Evolutionary conservation across 2,888 invertebrate species (phyloP).

Genomic region (Melinopterus prodromus): DNA sequence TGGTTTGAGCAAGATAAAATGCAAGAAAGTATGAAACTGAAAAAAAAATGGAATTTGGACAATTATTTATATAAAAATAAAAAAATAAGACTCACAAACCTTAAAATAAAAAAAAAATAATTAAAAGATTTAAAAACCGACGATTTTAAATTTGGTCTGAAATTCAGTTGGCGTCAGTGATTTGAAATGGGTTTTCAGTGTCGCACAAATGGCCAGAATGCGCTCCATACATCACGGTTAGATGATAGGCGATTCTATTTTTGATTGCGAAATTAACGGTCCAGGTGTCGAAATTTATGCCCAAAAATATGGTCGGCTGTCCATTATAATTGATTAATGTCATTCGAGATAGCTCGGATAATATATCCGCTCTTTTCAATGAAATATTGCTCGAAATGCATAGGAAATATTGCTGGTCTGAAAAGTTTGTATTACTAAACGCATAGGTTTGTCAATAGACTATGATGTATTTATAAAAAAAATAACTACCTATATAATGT

Average conservation of each 20-base stretch:
- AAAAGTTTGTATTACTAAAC: not conserved
- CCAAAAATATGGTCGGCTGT: not conserved
- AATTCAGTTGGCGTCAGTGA: not conserved
- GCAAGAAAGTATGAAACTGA: no score
- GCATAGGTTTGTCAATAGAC: no score
- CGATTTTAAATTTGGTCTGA: no score
- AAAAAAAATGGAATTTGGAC: no score
- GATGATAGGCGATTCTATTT: not conserved
- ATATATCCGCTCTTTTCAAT: not conserved
- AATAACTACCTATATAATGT: no score
- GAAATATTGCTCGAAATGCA: not conserved
- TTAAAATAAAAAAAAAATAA: no score
- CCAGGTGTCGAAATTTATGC: not conserved
- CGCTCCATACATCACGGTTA: not conserved
- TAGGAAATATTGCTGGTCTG: not conserved
- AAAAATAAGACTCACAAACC: no score
- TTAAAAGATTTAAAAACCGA: no score
- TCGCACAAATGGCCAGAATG: not conserved
- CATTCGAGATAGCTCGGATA: not conserved
- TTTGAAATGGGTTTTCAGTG: not conserved
- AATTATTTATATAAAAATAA: no score
- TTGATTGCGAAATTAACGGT: not conserved
- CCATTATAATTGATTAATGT: not conserved
- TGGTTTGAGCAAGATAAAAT: no score
- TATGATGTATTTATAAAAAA: no score